Conservation (phyloP, 2,888 invertebrate species). For the Polyploca ridens region DNA sequence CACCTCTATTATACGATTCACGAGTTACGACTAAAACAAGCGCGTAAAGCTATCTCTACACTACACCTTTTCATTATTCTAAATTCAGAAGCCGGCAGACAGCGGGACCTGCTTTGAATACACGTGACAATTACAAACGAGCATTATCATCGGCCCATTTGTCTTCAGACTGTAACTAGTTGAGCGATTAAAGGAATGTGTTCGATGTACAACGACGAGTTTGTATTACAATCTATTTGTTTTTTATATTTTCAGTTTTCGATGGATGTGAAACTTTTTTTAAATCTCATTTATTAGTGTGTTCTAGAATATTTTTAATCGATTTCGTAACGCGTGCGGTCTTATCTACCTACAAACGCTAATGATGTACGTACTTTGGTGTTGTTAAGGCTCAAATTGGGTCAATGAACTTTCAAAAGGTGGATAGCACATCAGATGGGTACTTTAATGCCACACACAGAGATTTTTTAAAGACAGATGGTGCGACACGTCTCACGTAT, state of each 20-base stretch:
- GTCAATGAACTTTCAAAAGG: slow-evolving; percentile 1
- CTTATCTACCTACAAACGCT: neutral
- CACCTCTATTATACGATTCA: neutral
- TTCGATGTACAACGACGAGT: slow-evolving; percentile 8
- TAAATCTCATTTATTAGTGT: neutral
- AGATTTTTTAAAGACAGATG: neutral
- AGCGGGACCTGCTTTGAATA: slow-evolving; percentile 25
- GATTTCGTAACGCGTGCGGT: neutral
- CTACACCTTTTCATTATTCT: slow-evolving; percentile 34
- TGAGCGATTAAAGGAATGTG: neutral
- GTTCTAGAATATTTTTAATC: neutral
- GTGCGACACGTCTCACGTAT: neutral
- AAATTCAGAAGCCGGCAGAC: slow-evolving; percentile 23
- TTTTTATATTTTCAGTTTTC: neutral
- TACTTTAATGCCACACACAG: neutral
- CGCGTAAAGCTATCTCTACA: slow-evolving; percentile 15
- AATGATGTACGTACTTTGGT: neutral
- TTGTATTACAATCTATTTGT: neutral
- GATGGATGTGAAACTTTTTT: neutral
- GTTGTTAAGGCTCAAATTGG: neutral
- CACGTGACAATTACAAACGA: slow-evolving; percentile 39
- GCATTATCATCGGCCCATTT: slow-evolving; percentile 39
- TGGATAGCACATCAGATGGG: neutral
- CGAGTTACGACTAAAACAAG: neutral
- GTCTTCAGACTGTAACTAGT: slow-evolving; percentile 23